Conservation (phyloP, 2,888 invertebrate species). For the Eupithecia dodoneata region DNA sequence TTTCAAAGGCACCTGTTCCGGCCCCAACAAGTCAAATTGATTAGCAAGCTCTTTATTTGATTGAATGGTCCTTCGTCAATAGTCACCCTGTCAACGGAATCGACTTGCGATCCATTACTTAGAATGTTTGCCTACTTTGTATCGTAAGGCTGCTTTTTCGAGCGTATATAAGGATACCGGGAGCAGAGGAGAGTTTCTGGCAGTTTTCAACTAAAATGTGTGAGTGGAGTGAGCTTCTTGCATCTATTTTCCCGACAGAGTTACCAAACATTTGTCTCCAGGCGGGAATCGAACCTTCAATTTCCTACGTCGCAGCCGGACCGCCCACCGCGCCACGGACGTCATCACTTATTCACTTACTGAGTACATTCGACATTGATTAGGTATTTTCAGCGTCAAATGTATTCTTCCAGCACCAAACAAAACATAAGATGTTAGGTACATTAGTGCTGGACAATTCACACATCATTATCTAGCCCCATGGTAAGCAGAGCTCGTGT, state of each 20-base stretch:
- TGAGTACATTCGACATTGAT: background rate
- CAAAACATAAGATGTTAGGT: background rate
- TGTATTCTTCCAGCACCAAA: background rate
- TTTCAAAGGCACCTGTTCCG: background rate
- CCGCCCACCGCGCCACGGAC: too few relatives aligned
- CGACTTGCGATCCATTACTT: conserved; percentile 29
- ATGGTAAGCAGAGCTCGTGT: too few relatives aligned
- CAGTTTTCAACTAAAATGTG: too few relatives aligned
- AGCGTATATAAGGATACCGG: background rate
- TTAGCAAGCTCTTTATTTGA: conserved; percentile 45
- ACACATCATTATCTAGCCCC: too few relatives aligned
- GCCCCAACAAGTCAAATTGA: conserved; percentile 35
- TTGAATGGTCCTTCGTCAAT: conserved; percentile 40
- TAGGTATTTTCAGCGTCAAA: background rate
- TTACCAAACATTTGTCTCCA: too few relatives aligned
- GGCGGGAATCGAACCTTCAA: too few relatives aligned
- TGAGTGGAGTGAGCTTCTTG: too few relatives aligned
- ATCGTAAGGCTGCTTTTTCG: background rate
- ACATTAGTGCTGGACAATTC: too few relatives aligned
- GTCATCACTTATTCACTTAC: too few relatives aligned
- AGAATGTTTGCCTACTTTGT: conserved; percentile 14
- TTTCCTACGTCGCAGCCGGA: too few relatives aligned
- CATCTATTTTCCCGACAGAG: too few relatives aligned
- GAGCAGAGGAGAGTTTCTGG: background rate
- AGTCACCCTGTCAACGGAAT: conserved; percentile 38